phyloP scores from a whole-genome alignment of 1,140 invertebrate genomes.

The Paracyclopina nana region DNA sequence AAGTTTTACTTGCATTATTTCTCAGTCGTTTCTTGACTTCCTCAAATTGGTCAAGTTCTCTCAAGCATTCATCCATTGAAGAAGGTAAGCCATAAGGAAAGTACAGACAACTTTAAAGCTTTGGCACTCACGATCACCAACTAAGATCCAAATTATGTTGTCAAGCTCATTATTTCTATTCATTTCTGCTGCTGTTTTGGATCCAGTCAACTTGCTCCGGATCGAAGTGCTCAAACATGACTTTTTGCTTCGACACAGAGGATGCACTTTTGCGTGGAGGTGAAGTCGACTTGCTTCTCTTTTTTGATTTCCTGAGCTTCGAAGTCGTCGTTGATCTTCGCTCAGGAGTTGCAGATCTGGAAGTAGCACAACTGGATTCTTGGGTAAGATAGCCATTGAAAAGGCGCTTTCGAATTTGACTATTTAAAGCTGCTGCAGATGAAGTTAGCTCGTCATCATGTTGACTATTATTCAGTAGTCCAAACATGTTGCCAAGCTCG shows the following conservation, averaged over 20 bases:
- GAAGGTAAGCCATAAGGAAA: too few species aligned
- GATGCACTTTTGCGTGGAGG: neutral
- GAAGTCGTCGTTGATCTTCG: neutral
- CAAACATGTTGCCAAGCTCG: neutral
- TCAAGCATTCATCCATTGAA: too few species aligned
- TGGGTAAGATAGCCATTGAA: neutral
- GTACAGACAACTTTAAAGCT: too few species aligned
- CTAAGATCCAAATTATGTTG: too few species aligned
- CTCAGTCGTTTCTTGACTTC: too few species aligned
- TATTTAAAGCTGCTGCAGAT: neutral
- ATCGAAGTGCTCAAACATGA: conserved; percentile 7
- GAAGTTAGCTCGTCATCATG: conserved; percentile 1
- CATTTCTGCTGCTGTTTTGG: too few species aligned
- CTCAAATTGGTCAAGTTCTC: too few species aligned
- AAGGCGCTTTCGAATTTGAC: neutral
- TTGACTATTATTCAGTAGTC: neutral
- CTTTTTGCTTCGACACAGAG: conserved; percentile 3
- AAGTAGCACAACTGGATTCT: conserved; percentile 1
- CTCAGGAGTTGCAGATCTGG: neutral
- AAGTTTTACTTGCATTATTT: too few species aligned
- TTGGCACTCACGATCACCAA: too few species aligned
- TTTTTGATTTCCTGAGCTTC: neutral
- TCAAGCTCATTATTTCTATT: too few species aligned
- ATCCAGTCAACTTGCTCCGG: conserved; percentile 4
- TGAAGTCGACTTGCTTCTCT: conserved; percentile 9